These are phyloP conservation scores for Burhinus oedicnemus DNA, from an alignment of 2,113 vertebrate species.

Conservation along the genomic window DNA sequence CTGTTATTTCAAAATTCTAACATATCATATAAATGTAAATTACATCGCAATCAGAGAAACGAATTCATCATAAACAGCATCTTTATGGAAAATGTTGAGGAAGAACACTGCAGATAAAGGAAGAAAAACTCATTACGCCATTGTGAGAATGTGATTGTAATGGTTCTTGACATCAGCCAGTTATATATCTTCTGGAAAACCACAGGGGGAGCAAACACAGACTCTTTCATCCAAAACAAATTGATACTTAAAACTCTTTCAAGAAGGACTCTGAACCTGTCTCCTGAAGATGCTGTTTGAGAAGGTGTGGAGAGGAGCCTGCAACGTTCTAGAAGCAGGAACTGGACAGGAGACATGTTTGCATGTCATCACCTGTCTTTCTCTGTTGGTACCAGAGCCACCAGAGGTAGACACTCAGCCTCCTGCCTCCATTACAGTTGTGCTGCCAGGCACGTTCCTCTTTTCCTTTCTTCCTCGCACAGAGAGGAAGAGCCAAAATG, in stretches of 20 bases:
- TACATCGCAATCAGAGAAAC: constrained; percentile 2
- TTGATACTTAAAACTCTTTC: not conserved
- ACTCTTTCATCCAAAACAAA: constrained; percentile 9
- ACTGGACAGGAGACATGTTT: accelerated
- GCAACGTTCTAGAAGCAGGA: not conserved
- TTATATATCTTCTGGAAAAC: constrained; percentile 1
- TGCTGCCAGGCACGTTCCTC: not conserved
- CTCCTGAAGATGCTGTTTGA: not conserved
- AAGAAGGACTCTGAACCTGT: not conserved
- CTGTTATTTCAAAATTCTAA: not conserved
- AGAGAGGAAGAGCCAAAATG: not conserved
- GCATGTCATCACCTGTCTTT: not conserved
- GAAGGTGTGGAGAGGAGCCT: not conserved
- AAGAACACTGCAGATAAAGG: constrained; percentile 2
- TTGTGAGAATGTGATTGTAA: constrained; percentile 17
- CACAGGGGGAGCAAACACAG: not conserved
- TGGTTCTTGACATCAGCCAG: constrained; percentile 26
- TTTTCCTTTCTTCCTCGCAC: not conserved
- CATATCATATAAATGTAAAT: constrained; percentile 42
- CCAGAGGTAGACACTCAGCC: not conserved
- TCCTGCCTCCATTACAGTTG: not conserved
- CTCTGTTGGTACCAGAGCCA: not conserved
- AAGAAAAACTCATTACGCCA: constrained; percentile 36
- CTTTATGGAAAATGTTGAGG: constrained; percentile 12
- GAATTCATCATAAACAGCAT: constrained; percentile 31